These are phyloP conservation scores for Cuniculus paca DNA, from an alignment of 2,797 vertebrate genomes.

Conservation along the genomic window DNA sequence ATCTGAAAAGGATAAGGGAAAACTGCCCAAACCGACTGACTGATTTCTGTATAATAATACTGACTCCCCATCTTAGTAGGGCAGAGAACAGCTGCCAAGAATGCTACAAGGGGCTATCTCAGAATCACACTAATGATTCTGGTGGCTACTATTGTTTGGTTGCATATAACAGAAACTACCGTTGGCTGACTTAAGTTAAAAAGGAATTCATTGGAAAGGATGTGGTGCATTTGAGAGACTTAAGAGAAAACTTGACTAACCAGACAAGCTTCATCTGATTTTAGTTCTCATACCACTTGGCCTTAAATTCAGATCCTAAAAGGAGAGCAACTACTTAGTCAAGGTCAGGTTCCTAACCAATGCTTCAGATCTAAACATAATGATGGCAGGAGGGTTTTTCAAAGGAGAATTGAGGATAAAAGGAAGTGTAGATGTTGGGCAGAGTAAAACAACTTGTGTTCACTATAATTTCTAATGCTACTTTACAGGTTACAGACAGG, in stretches of 20 bases:
- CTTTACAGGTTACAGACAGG: background rate
- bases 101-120: background rate
- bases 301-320: conserved; percentile 12
- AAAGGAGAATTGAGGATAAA: background rate
- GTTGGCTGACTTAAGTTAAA: background rate
- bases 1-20: background rate
- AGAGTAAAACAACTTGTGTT: background rate
- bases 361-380: background rate
- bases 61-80: background rate
- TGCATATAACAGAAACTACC: background rate
- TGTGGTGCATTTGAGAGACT: background rate
- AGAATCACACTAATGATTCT: background rate
- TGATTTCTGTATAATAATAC: background rate
- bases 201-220: background rate
- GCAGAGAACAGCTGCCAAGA: background rate
- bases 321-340: background rate
- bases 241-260: background rate
- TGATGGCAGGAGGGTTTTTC: background rate
- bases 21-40: background rate
- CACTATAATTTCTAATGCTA: background rate
- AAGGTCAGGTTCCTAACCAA: background rate
- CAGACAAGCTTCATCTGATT: background rate
- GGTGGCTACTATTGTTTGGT: background rate
- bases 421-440: background rate
- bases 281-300: background rate